Evolutionary conservation across 2,888 invertebrate species (phyloP), one percentile per base, ranked within the genome.

Genomic region (Axea sp.): DNA sequence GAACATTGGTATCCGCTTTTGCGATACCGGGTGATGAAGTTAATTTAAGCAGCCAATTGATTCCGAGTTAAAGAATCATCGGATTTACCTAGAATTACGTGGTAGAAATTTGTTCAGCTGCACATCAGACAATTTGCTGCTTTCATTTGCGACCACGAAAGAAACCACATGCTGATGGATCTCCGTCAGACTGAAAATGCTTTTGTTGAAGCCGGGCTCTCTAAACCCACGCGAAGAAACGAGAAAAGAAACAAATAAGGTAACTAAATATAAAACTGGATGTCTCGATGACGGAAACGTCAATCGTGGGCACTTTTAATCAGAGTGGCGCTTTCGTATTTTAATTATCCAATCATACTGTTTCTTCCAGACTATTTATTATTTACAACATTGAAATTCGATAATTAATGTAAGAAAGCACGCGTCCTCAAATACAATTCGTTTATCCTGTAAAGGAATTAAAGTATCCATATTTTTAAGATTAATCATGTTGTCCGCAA

Each of bases 151-250:
- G 75, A 78, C 79, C 78, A 81, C 76, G 75, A 82, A 79, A 73
- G 82, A 81, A 78, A 85, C 83, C 80, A 82, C 76, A 59, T 81
- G 82, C 57, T 75, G 81, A 53, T 80, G 83, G 43, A 83, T 80
- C 77, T 81, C 81, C 82, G 81, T 82, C 78, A 83, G 78, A 81
- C 86, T 86, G 77, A 75, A 80, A 72, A 78, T 60, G 53, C 59
- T 75, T 71, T 71, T 75, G 71, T 71, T 71, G 60, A 43, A 62
- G 67, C 35, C 55, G 71, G 35, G 45, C 45, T 47, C 69, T 15
- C 74, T 74, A 64, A 31, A 57, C 49, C 55, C 62, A 55, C 9
- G 9, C 45, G 33, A 67, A 12, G 26, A 51, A 57, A 68, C 37
- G 45, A 67, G 17, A 64, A 57, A 45, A 37, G 39, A 67, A 35